Conservation (phyloP, 2,888 invertebrate genomes). For the Zelleria hepariella region DNA sequence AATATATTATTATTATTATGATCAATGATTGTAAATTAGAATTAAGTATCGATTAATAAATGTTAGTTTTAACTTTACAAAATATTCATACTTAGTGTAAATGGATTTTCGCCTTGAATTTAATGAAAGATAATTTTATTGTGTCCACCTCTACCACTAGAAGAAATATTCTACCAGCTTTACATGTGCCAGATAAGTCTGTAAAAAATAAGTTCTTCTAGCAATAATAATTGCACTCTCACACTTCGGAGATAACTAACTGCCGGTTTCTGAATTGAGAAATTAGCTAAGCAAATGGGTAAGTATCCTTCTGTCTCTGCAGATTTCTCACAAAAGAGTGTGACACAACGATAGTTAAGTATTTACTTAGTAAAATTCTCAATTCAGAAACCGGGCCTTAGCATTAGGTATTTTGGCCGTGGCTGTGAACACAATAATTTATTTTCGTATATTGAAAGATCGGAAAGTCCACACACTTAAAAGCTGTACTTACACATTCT, state of each 20-base stretch:
- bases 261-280: too few relatives aligned
- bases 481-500: constrained; percentile 52
- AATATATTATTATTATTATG: constrained; percentile 18
- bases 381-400: too few relatives aligned
- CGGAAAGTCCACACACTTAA: background rate
- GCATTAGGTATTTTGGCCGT: background rate
- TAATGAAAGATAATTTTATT: background rate
- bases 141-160: background rate
- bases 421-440: background rate
- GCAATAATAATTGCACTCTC: too few relatives aligned
- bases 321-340: too few relatives aligned
- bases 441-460: constrained; percentile 9
- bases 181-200: too few relatives aligned
- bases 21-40: constrained; percentile 22
- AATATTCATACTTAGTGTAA: constrained; percentile 27
- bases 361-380: too few relatives aligned
- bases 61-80: constrained; percentile 37
- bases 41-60: constrained; percentile 42
- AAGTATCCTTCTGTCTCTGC: too few relatives aligned
- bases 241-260: too few relatives aligned
- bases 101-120: constrained; percentile 25
- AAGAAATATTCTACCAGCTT: background rate
- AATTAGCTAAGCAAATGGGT: too few relatives aligned
- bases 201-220: too few relatives aligned
- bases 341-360: too few relatives aligned